These are phyloP conservation scores for Chironomus riparius DNA, from an alignment of 2,888 invertebrate genomes.

Conservation along the genomic window DNA sequence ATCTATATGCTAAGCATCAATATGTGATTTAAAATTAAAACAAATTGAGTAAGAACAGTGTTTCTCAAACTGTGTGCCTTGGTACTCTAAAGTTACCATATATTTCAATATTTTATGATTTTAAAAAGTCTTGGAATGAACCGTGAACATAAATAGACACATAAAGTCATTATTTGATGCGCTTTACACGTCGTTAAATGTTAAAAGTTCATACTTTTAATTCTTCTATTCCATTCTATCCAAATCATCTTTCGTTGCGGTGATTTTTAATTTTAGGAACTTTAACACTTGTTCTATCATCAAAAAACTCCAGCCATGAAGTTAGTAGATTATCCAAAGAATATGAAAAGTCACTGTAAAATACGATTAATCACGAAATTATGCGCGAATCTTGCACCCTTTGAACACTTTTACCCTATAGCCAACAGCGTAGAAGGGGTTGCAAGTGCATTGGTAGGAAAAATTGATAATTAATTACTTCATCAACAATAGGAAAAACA, in stretches of 20 bases:
- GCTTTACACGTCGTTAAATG: too few relatives aligned
- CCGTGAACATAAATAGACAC: too few relatives aligned
- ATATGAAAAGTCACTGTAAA: constrained; percentile 5
- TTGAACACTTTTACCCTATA: background rate
- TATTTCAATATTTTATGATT: too few relatives aligned
- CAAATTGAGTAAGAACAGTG: too few relatives aligned
- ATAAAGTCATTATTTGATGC: too few relatives aligned
- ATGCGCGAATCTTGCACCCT: background rate
- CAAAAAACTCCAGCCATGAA: background rate
- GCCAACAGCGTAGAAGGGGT: background rate
- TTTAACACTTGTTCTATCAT: constrained; percentile 19
- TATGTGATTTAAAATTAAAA: too few relatives aligned
- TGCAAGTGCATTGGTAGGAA: background rate
- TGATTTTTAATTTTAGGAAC: constrained; percentile 13
- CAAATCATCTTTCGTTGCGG: constrained; percentile 13
- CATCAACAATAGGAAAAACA: background rate
- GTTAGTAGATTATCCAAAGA: background rate
- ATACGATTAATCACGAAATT: constrained; percentile 14
- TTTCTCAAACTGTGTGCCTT: too few relatives aligned
- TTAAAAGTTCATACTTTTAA: too few relatives aligned
- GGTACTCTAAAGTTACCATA: too few relatives aligned
- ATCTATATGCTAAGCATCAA: too few relatives aligned
- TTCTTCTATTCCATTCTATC: too few relatives aligned
- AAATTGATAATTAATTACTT: constrained; percentile 21
- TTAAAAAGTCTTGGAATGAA: too few relatives aligned